These are phyloP conservation scores for Puffinus mauretanicus DNA, from an alignment of 2,113 vertebrate species.

Conservation along the genomic window DNA sequence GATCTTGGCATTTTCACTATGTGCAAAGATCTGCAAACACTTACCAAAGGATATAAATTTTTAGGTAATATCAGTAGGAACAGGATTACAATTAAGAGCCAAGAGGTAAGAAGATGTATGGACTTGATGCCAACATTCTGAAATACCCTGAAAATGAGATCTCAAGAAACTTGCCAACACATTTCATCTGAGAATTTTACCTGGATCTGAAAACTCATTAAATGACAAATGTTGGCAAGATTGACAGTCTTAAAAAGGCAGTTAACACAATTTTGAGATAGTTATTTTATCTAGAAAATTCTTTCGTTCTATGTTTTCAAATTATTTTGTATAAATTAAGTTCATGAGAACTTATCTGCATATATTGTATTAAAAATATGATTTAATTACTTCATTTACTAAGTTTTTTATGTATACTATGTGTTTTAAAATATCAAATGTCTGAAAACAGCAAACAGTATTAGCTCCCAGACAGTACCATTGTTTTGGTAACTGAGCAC, in stretches of 20 bases:
- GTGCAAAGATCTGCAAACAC: background rate
- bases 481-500: background rate
- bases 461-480: background rate
- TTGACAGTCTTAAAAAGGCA: background rate
- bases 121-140: background rate
- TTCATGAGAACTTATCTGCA: background rate
- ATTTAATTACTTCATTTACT: background rate
- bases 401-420: background rate
- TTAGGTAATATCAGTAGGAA: background rate
- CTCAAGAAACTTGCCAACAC: background rate
- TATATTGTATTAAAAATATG: background rate
- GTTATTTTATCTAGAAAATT: background rate
- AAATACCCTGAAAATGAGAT: background rate
- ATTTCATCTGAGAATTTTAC: background rate
- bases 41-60: background rate
- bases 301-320: background rate
- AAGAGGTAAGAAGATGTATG: background rate
- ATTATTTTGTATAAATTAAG: background rate
- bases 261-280: background rate
- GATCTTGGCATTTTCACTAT: background rate
- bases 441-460: background rate
- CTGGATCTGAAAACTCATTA: background rate
- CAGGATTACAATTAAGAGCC: background rate
- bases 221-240: background rate
- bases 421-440: background rate